Base-by-base conservation (phyloP, 2,797 vertebrate genomes). In the Xenops minutus region DNA sequence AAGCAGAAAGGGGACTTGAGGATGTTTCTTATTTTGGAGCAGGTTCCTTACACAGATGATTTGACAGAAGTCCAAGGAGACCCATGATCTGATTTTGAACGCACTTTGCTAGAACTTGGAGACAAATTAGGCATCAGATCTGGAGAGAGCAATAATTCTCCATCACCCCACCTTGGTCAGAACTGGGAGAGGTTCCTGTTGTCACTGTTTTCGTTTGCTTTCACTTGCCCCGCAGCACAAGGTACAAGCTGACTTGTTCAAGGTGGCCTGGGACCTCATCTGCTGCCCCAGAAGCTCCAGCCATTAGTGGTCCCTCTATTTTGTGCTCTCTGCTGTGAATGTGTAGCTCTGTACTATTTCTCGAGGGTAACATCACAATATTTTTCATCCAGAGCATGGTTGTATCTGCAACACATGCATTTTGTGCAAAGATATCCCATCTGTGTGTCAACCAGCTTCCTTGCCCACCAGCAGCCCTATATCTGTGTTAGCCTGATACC, bases 111-210 rank as follows among this genome's bases (percentile, higher is more conserved):
- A 17, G 72, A 58, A 22, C n/a, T 64, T 29, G 9, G 66, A 74
- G 30, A 24, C 43, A 69, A 68, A 49, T 66, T 23, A 76, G 39
- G 12, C 48, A 12, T 55, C 4, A 5, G 32, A 21, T 36, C 19
- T 48, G 66, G 46, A 73, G 62, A 48, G 30, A 21, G 27, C 13
- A 75, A 22, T 29, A 55, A 18, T 34, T 41, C 24, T 75, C 8
- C 10, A 8, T 43, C 13, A 14, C 4, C 16, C 1, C 1, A 5
- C 5, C 8, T 67, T 0, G 10, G 6, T 18, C 20, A 34, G 73
- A 58, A 14, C n/a, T 36, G 73, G 58, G 54, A 62, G 88, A n/a
- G 27, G 5, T 29, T 64, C 67, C 62, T 84, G 19, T 51, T 89
- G 44, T 32, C 30, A 0, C 29, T 27, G 24, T 32, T 80, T 43